Conservation (phyloP, 92 coral and sea anemone species). For the Porites cylindrica region DNA sequence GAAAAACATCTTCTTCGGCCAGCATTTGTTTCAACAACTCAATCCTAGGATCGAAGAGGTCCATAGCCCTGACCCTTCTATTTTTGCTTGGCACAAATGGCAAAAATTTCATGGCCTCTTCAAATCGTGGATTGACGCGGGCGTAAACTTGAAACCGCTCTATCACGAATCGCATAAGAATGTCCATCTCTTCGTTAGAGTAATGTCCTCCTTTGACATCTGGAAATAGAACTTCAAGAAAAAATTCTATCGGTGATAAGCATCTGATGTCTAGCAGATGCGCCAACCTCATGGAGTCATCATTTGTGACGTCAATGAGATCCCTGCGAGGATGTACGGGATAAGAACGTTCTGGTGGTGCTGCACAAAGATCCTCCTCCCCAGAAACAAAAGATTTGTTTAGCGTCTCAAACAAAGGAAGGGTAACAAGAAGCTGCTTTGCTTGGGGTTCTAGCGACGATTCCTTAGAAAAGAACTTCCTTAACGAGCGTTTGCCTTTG, state of each 20-base stretch:
- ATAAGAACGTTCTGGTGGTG: slow-evolving; percentile 45
- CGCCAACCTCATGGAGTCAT: slow-evolving; percentile 55
- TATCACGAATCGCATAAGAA: slow-evolving; percentile 45
- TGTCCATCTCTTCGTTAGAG: slow-evolving; percentile 65
- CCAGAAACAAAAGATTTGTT: slow-evolving; percentile 55
- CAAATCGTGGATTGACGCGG: slow-evolving; percentile 12
- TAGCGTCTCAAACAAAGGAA: slow-evolving; percentile 75
- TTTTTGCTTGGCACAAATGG: slow-evolving; percentile 58
- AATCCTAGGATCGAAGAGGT: slow-evolving; percentile 73
- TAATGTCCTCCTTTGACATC: slow-evolving; percentile 36
- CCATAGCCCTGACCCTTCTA: slow-evolving; percentile 50
- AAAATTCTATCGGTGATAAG: slow-evolving; percentile 31
- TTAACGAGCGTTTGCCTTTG: slow-evolving; percentile 53
- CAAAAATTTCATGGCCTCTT: slow-evolving; percentile 35
- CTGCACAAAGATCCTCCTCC: slow-evolving; percentile 47
- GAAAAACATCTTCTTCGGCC: slow-evolving; percentile 69
- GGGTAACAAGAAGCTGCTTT: slow-evolving; percentile 30
- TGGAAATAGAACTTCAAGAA: slow-evolving; percentile 54
- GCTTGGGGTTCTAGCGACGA: slow-evolving; percentile 22
- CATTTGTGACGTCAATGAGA: slow-evolving; percentile 59
- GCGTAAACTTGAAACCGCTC: slow-evolving; percentile 50
- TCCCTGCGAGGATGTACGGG: slow-evolving; percentile 36
- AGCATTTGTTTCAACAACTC: slow-evolving; percentile 36
- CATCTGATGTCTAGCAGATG: slow-evolving; percentile 47
- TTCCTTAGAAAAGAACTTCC: slow-evolving; percentile 58